Evolutionary conservation across 2,797 vertebrate genomes (phyloP), one percentile per base, ranked within the genome.

Genomic region (Chaetodon trifasciatus): DNA sequence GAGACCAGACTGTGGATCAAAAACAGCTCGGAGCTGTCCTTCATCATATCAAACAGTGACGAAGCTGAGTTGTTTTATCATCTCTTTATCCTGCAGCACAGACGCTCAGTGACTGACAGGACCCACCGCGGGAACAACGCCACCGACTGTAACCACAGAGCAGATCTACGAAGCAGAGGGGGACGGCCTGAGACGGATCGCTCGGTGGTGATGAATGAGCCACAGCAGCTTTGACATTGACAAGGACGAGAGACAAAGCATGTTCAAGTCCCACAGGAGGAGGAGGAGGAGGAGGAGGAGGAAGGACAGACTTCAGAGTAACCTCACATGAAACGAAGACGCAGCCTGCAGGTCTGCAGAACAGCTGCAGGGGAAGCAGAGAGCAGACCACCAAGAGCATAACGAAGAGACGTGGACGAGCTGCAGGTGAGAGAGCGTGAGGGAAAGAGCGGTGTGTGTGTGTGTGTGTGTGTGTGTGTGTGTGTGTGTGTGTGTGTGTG

Each of bases 161-260:
- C 53, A 23, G 35, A 70, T 57, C 75, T 66, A 13, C 47, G 13
- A 37, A 5, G 12, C 32, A 44, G 24, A 37, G 53, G 23, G 39
- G 65, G 64, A 23, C n/a, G 23, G 28, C 1, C 11, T 8, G 58
- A 52, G 44, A 74, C 47, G 70, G 63, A 78, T 84, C 19, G 19
- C 56, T 4, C 10, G 15, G 6, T 19, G 62, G 71, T 74, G 75
- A 86, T 79, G 75, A 76, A 81, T 71, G 75, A 74, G 81, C 62
- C 47, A 55, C 71, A 58, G 65, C 2, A 17, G 68, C 66, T 47
- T 6, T 64, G 80, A 88, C 80, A 66, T 88, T 83, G 80, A 83
- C 63, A 78, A 83, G 80, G 80, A 73, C 77, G 11, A n/a, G 49
- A 82, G 46, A 79, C 55, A 61, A 77, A 76, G 63, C 47, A 4